These are phyloP conservation scores for Furcifer pardalis DNA, from an alignment of 2,797 vertebrate species.

Conservation along the genomic window DNA sequence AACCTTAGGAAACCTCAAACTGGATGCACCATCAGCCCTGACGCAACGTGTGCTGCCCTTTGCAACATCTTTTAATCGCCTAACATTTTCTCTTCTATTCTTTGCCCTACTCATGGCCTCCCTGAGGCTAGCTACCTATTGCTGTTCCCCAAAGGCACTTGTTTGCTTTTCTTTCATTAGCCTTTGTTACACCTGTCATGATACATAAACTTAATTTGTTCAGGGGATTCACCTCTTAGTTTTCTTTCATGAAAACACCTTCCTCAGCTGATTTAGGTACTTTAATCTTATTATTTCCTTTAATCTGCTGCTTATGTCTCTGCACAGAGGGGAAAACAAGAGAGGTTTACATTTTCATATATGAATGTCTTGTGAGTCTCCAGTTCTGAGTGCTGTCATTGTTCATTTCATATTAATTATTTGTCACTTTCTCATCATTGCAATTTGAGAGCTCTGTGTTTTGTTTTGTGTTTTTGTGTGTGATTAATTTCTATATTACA, in stretches of 20 bases:
- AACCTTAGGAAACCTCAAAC: conserved; percentile 41
- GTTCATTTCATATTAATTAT: conserved; percentile 18
- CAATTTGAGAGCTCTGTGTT: conserved; percentile 7
- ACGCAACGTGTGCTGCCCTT: conserved; percentile 9
- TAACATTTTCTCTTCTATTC: conserved; percentile 20
- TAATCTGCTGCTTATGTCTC: conserved; percentile 40
- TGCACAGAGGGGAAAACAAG: conserved; percentile 9
- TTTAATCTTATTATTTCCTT: conserved; percentile 48
- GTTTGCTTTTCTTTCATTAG: conserved; percentile 35
- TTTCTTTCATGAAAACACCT: conserved; percentile 37
- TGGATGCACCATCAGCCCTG: not conserved
- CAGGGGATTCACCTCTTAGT: conserved; percentile 31
- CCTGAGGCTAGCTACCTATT: not conserved
- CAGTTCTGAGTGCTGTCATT: conserved; percentile 24
- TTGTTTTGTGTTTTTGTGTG: not conserved
- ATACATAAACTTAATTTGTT: conserved; percentile 46
- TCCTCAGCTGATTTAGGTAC: not conserved
- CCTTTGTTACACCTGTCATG: conserved; percentile 35
- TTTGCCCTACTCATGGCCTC: not conserved
- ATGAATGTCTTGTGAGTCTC: conserved; percentile 16
- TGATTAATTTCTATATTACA: conserved; percentile 2
- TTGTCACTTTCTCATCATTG: conserved; percentile 9
- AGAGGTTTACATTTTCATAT: conserved; percentile 39
- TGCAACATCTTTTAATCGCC: conserved; percentile 11
- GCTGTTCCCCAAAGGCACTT: conserved; percentile 12